Evolutionary conservation across 2,888 invertebrate species (phyloP), one percentile per base, ranked within the genome.

Genomic region (Mesoligia furuncula): DNA sequence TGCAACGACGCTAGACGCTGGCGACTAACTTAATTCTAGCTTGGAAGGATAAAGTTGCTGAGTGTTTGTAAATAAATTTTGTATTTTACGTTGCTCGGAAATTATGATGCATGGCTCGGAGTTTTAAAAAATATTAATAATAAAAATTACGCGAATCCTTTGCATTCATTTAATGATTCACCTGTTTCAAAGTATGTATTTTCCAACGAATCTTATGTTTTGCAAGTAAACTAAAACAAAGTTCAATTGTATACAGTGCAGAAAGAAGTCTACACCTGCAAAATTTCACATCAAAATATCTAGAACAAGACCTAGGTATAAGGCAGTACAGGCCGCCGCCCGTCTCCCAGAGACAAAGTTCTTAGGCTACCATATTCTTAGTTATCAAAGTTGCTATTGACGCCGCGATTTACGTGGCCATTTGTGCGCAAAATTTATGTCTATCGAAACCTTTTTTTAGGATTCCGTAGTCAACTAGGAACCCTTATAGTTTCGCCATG

Each of bases 21-120:
- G 42, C 27, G 11, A 59, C 39, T 61, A 69, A 75, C 65, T 84
- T 62, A 39, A 71, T 76, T 69, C 11, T n/a, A 57, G 24, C 54
- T 36, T 24, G 8, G 11, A 24, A 24, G 36, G 42, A 62, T 73
- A 69, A 61, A 65, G 42, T 61, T 73, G 9, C n/a, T 7, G 24
- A 66, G 11, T 27, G 42, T 72, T 79, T 64, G 27, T 82, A 69
- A 66, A 54, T 59, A 65, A 4, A 66, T 42, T 72, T 72, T 7
- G 13, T 62, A 48, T 72, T 64, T 45, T 61, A 51, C 13, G 17
- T 15, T 54, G 31, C n/a, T 54, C 5, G 15, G 11, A 71, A 64
- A 45, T 27, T 45, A 6, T 36, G 2, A 39, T 39, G 9, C 17
- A 54, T 9, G 61, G 8, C 42, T 20, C 13, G 17, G 0, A 2